phyloP scores from a whole-genome alignment of 2,888 invertebrate genomes.

The Diarsia rubi region DNA sequence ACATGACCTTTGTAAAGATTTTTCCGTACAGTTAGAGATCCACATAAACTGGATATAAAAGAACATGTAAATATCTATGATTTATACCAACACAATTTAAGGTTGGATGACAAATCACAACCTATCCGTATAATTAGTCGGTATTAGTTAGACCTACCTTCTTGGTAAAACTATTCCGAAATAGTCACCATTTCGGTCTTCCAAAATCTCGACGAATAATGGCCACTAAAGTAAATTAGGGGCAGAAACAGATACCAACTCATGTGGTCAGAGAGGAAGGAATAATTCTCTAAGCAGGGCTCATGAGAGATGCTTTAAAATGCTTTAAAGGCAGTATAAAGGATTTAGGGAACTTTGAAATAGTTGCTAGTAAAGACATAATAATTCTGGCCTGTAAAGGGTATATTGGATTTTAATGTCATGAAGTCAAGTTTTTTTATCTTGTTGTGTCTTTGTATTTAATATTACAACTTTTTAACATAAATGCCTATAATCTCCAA shows the following conservation, averaged over 20 bases:
- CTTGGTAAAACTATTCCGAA: not conserved
- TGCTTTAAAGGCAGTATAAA: slow-evolving; percentile 63
- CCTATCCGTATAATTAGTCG: not conserved
- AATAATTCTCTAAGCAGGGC: slow-evolving; percentile 67
- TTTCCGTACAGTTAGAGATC: too few species aligned
- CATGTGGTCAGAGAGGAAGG: slow-evolving; percentile 67
- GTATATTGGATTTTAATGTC: not conserved
- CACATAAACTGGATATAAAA: not conserved
- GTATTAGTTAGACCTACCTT: not conserved
- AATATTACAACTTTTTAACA: too few species aligned
- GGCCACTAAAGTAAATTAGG: slow-evolving; percentile 53
- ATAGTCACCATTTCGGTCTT: slow-evolving; percentile 12
- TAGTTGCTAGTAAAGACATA: slow-evolving; percentile 17
- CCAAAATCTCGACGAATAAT: slow-evolving; percentile 47
- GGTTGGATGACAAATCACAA: not conserved
- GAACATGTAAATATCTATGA: not conserved
- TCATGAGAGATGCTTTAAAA: slow-evolving; percentile 58
- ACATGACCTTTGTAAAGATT: too few species aligned
- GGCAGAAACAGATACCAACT: slow-evolving; percentile 51
- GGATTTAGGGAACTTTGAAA: slow-evolving; percentile 49
- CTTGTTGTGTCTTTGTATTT: not conserved
- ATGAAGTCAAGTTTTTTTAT: not conserved
- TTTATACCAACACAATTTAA: not conserved
- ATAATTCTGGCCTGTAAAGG: slow-evolving; percentile 6
- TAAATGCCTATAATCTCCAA: too few species aligned